These are phyloP conservation scores for Bubo scandiacus DNA, from an alignment of 2,113 vertebrate genomes.

Conservation along the genomic window DNA sequence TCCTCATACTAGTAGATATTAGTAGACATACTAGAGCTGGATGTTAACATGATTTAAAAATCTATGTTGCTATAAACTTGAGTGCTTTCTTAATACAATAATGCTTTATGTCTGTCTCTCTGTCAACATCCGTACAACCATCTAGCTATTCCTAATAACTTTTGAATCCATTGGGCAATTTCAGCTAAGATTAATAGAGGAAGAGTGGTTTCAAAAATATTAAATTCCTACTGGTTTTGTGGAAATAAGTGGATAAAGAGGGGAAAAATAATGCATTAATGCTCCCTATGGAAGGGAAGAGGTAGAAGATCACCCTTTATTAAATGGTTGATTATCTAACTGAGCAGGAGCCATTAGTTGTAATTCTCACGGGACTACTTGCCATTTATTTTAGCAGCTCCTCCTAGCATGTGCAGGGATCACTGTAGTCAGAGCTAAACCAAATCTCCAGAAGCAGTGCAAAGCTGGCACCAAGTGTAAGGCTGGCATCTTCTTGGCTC, in stretches of 20 bases:
- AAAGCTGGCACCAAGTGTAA: neutral
- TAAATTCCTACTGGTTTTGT: neutral
- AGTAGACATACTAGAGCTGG: neutral
- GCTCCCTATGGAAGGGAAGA: neutral
- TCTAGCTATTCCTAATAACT: neutral
- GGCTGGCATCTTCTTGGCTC: neutral
- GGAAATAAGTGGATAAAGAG: neutral
- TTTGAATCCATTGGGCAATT: neutral
- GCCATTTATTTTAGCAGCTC: neutral
- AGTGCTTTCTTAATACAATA: slow-evolving; percentile 3
- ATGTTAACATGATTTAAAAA: neutral
- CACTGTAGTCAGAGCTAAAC: neutral
- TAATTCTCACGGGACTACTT: neutral
- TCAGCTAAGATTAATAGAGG: neutral
- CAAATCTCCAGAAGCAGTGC: neutral
- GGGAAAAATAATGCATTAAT: neutral
- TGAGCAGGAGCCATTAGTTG: neutral
- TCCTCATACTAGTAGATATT: neutral
- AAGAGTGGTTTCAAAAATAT: neutral
- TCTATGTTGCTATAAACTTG: neutral
- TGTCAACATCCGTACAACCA: neutral
- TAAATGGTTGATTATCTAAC: slow-evolving; percentile 7
- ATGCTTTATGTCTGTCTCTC: neutral
- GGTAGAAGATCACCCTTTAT: slow-evolving; percentile 25
- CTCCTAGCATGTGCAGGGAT: neutral